Evolutionary conservation across 2,888 invertebrate species (phyloP), one percentile per base, ranked within the genome.

Genomic region (Melitaea athalia): DNA sequence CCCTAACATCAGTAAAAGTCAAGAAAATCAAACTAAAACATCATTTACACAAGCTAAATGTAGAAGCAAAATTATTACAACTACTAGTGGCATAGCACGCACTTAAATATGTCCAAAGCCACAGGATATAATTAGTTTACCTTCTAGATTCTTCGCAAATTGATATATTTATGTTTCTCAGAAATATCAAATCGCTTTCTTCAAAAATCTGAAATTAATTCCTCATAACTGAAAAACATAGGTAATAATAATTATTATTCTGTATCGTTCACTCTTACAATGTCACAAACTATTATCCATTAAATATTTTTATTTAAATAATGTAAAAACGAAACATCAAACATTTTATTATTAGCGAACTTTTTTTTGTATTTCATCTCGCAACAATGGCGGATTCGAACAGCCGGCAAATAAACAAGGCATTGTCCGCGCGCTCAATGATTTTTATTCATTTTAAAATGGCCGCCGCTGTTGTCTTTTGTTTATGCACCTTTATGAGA

Each of bases 381-480:
- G 57, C 42, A 57, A 57, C 57, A 57, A 57, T 42, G 33, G 38
- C 57, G 57, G 31, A 17, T 17, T 33, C 33, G 55, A 64, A 59
- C 64, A 59, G 68, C 63, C 65, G 55, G 11, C 59, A 65, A 59
- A 68, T 65, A 71, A 71, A 68, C 65, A 71, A 42, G 62, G 49
- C 59, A 65, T 71, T 71, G 70, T 71, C 55, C 33, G 10, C 31
- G 12, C 43, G 12, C 47, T 57, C 63, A 55, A 60, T 65, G 60
- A 68, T 63, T 68, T 71, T 71, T 70, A 70, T 71, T 66, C 59
- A 65, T 71, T 71, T 68, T 63, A 63, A 68, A 68, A 68, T 68
- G 53, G 63, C 68, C 55, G 53, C 62, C 7, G 60, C 52, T 43
- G 47, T 24, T 50, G 64, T 47, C 70, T 61, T 67, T 49, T 67